Base-by-base conservation (phyloP, 2,113 vertebrate genomes). In the Lichenostomus cassidix region DNA sequence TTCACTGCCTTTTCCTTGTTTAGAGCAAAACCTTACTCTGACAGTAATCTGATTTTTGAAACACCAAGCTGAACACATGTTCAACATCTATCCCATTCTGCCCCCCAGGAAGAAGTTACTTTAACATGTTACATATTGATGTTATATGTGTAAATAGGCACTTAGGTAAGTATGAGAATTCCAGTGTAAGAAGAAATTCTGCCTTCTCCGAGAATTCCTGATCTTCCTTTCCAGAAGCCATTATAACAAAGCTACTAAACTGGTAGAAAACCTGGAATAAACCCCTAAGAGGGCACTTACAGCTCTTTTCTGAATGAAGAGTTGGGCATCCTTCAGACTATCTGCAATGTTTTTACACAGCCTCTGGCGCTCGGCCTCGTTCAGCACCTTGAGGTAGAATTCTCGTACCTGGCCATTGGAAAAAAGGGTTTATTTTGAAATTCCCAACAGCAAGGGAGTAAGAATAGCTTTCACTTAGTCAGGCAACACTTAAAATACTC, bases 271-370 rank as follows among this genome's bases (percentile, higher is more conserved):
- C 3, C 19, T 15, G 31, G 29, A 69, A 69, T 9, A 41, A 82
- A 76, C 20, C 6, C 13, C 15, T 23, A 42, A 33, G 3, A 60
- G 31, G 41, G 6, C 71, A 97, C 98, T 98, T 97, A 99, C 99
- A 93, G 97, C 98, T 96, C 99, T 98, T 89, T 98, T 98, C 93
- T 99, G 99, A 96, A 99, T 99, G 97, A 99, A 99, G 22, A 98
- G 96, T 15, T 99, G 99, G 0, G 99, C 98, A 18, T 97, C 98
- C 74, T 99, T 99, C 46, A 99, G 97, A 9, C 97, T 96, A 1
- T 97, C 95, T 0, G 99, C 99, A 46, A 99, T 95, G 94, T 99
- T 99, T 85, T 98, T 96, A n/a, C 99, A 99, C 39, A 99, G 97
- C 41, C 98, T 98, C 69, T 96, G 97, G 11, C 99, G 98, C 93